Base-by-base conservation (phyloP, 2,797 vertebrate genomes). In the Helarctos malayanus region DNA sequence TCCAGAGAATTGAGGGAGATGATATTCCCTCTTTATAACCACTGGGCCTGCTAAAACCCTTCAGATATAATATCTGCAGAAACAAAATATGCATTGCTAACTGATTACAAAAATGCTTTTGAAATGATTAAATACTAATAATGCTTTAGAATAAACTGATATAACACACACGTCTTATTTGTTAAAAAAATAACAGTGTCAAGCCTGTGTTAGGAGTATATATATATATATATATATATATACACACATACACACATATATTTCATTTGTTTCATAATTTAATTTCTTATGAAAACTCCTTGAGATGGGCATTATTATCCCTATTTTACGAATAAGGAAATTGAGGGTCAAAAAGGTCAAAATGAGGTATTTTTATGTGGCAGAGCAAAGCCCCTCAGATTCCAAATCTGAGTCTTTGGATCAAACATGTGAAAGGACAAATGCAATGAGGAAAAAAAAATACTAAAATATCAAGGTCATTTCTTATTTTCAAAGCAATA, bases 1-100 rank as follows among this genome's bases (percentile, higher is more conserved):
- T 89, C 85, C n/a, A 47, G 90, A 96, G 87, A 97, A 88, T 78
- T 76, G 25, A 35, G 41, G 49, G 45, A 88, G 78, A 90, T 92
- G 92, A 75, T 89, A 96, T 87, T 95, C 25, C 75, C 56, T 87
- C 23, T 93, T 88, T 88, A 56, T 54, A 93, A 96, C 47, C 81
- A 71, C 13, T 27, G 7, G 18, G 11, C 13, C 57, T 65, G 79
- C 93, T 87, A 93, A 79, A 73, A 57, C 45, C 71, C n/a, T 52
- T 96, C 86, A 96, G 2, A 49, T 41, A 92, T 25, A 82, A 75
- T 71, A 73, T 68, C 49, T 86, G 91, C 38, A 94, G 68, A 94
- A 96, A 96, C 25, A 94, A 92, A 89, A 82, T 56, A 89, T 59
- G 27, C 52, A 86, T 81, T 84, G 71, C 63, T 76, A 88, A 94